phyloP scores from a whole-genome alignment of 2,888 invertebrate species.

The Lumbricus terrestris region DNA sequence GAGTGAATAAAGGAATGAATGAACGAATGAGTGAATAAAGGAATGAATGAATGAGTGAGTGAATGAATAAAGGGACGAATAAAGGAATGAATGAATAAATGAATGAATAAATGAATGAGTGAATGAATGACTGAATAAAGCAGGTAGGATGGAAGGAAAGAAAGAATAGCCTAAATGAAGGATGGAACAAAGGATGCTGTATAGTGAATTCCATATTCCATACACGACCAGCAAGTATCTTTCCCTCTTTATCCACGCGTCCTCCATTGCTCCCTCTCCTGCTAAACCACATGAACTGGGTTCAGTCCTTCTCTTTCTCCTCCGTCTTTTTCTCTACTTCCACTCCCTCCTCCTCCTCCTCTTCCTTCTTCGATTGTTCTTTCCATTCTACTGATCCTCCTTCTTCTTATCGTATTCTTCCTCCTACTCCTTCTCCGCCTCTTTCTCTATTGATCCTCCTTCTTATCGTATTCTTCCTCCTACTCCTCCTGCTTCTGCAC shows the following conservation, averaged over 20 bases:
- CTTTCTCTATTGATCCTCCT: background rate
- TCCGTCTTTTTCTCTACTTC: background rate
- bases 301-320: background rate
- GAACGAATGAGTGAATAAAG: too few relatives aligned
- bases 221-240: too few relatives aligned
- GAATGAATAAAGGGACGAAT: background rate
- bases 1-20: too few relatives aligned
- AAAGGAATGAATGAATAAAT: too few relatives aligned
- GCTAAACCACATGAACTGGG: background rate
- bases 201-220: too few relatives aligned
- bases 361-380: background rate
- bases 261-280: background rate
- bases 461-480: background rate
- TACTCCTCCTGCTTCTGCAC: background rate
- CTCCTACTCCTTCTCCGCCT: background rate
- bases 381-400: background rate
- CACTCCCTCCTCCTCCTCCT: too few relatives aligned
- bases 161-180: too few relatives aligned
- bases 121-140: background rate
- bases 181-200: too few relatives aligned
- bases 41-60: background rate
- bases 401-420: background rate
- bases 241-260: too few relatives aligned
- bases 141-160: too few relatives aligned
- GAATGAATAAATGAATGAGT: background rate